Base-by-base conservation (phyloP, 2,888 invertebrate genomes). In the Tetropium fuscum region DNA sequence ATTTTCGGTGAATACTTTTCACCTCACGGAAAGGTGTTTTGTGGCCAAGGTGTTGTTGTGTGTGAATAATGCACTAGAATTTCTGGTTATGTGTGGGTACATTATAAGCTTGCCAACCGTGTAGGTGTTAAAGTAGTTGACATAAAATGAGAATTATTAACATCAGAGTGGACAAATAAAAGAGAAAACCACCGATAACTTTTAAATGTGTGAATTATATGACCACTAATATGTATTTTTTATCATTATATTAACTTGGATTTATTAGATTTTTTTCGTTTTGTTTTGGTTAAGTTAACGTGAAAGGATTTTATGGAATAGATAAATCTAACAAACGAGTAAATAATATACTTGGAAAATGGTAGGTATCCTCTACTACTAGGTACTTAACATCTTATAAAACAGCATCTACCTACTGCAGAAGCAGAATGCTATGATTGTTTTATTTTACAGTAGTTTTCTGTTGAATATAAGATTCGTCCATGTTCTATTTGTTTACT, bases 1-100 rank as follows among this genome's bases (percentile, higher is more conserved):
- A 63, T 67, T 67, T 67, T 67, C 63, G 66, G 66, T 66, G 63
- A 60, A 60, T 66, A 63, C 63, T 65, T 65, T 65, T 60, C 58
- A 60, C 44, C 15, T n/a, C 13, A 22, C 22, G 30, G 8, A 25
- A 30, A 45, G 25, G 13, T 32, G 45, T 27, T 34, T 34, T 48
- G 41, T 20, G 20, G 8, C 8, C 8, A 41, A 41, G 41, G 19
- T 20, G 41, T 41, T 20, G 41, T 41, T 41, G 41, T 41, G 18
- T 20, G 10, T 41, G 20, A 41, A 41, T 41, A 41, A 41, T 41
- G 41, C 41, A 19, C 41, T 18, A 41, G 41, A 41, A 41, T 20
- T 41, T 41, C 41, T 19, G 41, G 41, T 20, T 19, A 10, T 41
- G 20, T n/a, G 41, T 41, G 41, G 41, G 41, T 41, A 41, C 41